A percentile compares a stretch with the other conserved stretches of the same genome.
Evolutionary conservation across 2,797 vertebrate species (phyloP).

Genomic region (Mormyrops attenuatus): DNA sequence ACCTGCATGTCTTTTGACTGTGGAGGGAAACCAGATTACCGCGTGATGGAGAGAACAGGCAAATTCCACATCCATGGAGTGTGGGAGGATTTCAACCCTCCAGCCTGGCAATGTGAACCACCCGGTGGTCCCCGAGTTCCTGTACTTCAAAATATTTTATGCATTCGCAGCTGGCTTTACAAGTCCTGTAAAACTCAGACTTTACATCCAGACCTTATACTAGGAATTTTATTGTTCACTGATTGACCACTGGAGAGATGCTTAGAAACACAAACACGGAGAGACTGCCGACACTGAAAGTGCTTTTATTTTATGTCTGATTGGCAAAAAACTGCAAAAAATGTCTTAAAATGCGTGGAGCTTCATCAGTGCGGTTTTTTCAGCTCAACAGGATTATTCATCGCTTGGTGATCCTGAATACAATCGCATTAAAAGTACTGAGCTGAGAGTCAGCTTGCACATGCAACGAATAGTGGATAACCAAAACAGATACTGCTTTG

Average conservation of each 20-base stretch:
- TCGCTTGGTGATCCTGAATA: neutral
- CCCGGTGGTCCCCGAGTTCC: neutral
- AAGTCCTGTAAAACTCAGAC: neutral
- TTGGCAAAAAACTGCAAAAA: neutral
- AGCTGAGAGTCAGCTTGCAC: neutral
- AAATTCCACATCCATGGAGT: neutral
- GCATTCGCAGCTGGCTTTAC: neutral
- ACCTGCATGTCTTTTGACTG: neutral
- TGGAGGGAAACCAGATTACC: neutral
- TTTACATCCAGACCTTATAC: neutral
- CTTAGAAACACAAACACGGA: slow-evolving; percentile 27
- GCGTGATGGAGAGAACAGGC: neutral
- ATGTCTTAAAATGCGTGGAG: neutral
- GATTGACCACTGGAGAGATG: slow-evolving; percentile 24
- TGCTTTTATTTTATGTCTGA: neutral
- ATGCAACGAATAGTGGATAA: neutral
- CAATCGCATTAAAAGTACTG: neutral
- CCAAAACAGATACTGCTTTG: neutral
- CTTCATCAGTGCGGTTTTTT: neutral
- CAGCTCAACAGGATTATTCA: neutral
- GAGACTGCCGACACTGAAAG: neutral
- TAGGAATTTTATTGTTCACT: neutral
- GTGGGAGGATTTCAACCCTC: neutral
- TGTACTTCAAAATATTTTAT: neutral
- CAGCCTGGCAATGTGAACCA: neutral